Evolutionary conservation across 2,113 vertebrate species (phyloP), one percentile per base, ranked within the genome.

Genomic region (Hassar affinis): DNA sequence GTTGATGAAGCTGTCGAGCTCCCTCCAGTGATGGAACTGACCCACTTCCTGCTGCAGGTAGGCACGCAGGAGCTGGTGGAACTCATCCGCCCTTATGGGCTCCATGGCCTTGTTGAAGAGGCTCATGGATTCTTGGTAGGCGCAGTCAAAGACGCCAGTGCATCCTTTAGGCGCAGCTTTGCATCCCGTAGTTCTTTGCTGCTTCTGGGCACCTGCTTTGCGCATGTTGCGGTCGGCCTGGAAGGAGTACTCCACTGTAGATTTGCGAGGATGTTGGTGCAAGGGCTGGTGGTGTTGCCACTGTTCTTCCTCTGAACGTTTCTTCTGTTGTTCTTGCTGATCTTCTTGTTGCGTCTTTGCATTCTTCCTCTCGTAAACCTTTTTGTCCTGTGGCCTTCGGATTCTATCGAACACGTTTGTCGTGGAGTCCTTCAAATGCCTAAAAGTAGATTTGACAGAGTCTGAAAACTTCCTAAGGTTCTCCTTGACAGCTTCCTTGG

Each of bases 401-500:
- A 94, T 95, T 86, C 95, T 96, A 86, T 96, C 93, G 75, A 99
- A 95, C 66, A 97, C 94, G 14, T 87, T 95, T 5, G 93, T 95
- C 18, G 97, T 97, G 0, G 93, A 97, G 77, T 98, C 94, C 92
- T 97, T 99, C 87, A 99, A 98, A 86, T 97, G 94, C 85, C 95
- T 93, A 88, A 99, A 98, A 1, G 97, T 98, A 0, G 95, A 96
- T 88, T 98, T 98, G 1, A 99, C 96, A 0, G 98, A 99, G 91
- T 99, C 97, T 0, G 97, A 98, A 89, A 99, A 99, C 86, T 97
- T 99, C 86, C 95, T 95, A 51, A 99, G 91, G 88, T 99, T 99
- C 89, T 97, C 96, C 88, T 99, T 98, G 77, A 99, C 97, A 0
- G 96, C 96, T 91, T 98, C 96, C 90, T 99, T 98, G 69, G 97